A percentile compares a stretch with the other conserved stretches of the same genome.
These are phyloP conservation scores for Phrynosoma blainvillii DNA, from an alignment of 2,113 vertebrate genomes.

Conservation along the genomic window DNA sequence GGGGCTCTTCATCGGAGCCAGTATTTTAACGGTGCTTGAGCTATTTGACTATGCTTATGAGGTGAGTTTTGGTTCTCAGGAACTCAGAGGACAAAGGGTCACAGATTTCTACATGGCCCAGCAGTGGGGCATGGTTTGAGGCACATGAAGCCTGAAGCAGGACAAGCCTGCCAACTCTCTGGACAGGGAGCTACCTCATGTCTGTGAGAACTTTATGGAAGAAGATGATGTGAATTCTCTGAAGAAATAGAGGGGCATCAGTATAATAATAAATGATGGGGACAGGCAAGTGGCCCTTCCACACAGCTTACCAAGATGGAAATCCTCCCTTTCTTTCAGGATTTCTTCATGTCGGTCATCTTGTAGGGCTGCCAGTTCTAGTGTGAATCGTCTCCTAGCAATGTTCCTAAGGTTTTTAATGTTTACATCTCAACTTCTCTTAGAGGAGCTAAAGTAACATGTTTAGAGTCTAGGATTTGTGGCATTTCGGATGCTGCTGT, in stretches of 20 bases:
- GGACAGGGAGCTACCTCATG: too few species aligned
- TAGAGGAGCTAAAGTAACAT: neutral
- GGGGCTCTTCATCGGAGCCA: constrained; percentile 98
- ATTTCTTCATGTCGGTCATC: too few species aligned
- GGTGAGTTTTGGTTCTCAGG: constrained; percentile 74
- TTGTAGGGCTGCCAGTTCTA: neutral
- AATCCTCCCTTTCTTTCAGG: neutral
- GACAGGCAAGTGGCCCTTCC: neutral
- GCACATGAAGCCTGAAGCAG: neutral
- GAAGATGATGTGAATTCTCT: neutral
- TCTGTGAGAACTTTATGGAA: too few species aligned
- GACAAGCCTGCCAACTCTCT: too few species aligned
- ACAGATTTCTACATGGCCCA: neutral
- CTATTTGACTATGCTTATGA: constrained; percentile 97
- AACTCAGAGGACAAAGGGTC: neutral
- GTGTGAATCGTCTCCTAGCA: neutral
- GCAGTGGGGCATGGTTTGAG: too few species aligned
- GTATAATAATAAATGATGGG: too few species aligned
- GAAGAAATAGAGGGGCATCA: neutral
- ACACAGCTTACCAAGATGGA: neutral
- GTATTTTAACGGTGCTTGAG: constrained; percentile 95
- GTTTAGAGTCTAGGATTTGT: neutral
- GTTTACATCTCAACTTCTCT: neutral
- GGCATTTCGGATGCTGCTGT: too few species aligned
- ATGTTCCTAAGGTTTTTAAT: neutral